These are phyloP conservation scores for Lutraria lutraria DNA, from an alignment of 2,888 invertebrate genomes.

Conservation along the genomic window DNA sequence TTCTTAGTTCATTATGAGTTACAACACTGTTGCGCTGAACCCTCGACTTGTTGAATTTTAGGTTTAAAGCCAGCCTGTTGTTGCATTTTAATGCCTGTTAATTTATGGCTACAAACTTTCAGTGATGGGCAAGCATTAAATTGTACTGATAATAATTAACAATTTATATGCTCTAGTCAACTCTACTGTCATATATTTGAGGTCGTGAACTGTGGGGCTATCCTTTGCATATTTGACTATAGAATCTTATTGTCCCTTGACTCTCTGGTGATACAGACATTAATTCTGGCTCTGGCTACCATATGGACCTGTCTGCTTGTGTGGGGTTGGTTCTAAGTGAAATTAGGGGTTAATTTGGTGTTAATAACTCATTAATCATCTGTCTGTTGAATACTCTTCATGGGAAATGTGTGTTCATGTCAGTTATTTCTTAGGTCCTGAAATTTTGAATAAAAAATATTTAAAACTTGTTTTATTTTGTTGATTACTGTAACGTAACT, in stretches of 20 bases:
- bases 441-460: too few relatives aligned
- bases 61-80: background rate
- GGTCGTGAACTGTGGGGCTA: background rate
- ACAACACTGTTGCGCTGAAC: too few relatives aligned
- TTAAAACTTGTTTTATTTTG: too few relatives aligned
- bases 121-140: slow-evolving; percentile 1
- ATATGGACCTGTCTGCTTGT: background rate
- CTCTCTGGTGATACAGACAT: background rate
- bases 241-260: background rate
- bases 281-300: background rate
- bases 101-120: background rate
- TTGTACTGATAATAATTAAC: background rate
- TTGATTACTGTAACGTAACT: too few relatives aligned
- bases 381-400: background rate
- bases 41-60: background rate
- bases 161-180: background rate
- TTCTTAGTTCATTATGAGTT: too few relatives aligned
- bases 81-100: background rate
- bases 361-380: background rate
- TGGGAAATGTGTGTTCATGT: too few relatives aligned
- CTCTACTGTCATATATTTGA: background rate
- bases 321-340: background rate
- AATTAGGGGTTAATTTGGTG: slow-evolving; percentile 17
- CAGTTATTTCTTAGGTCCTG: too few relatives aligned
- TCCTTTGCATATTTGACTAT: background rate